Evolutionary conservation across 2,113 vertebrate genomes (phyloP), one percentile per base, ranked within the genome.

Genomic region (Hipposideros armiger): DNA sequence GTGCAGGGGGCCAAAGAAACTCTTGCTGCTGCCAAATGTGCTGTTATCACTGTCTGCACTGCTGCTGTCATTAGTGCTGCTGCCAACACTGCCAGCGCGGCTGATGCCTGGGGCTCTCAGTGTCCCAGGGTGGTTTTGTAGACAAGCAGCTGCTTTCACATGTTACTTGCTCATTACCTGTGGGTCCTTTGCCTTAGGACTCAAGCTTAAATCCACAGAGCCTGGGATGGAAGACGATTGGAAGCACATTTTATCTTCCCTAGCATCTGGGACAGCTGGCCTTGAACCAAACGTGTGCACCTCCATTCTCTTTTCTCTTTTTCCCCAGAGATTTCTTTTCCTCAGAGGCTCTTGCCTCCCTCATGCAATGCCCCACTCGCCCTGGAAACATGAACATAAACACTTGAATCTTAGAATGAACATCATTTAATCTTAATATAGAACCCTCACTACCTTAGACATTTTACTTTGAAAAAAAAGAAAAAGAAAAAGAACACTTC

Each of bases 91-190:
- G 22, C 70, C 83, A 47, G 3, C 45, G 52, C 78, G 47, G 40
- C 24, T 5, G 84, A 19, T 11, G 72, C 40, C 40, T 13, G 62
- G 90, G 78, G 87, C 87, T 50, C 58, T 20, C 4, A 4, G n/a
- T 19, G 36, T 90, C 81, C 70, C 42, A 36, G 10, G 70, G n/a
- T 11, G 26, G 81, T 76, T 82, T 72, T 80, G 1, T 10, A 52
- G 54, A 62, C 7, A 62, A 50, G 64, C 94, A 95, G 81, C 64
- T 94, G 42, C 87, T 94, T 86, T 87, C 81, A 95, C 93, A 95
- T 97, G 87, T 50, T 36, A 22, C 62, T 97, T 86, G 82, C 86
- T 90, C 60, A 30, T 87, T 96, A 50, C 88, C 66, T 91, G 28
- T 56, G 64, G 42, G 8, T 76, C 40, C 52, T 83, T 73, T 87